phyloP scores from a whole-genome alignment of 1,140 invertebrate species.

The Capitella teleta region DNA sequence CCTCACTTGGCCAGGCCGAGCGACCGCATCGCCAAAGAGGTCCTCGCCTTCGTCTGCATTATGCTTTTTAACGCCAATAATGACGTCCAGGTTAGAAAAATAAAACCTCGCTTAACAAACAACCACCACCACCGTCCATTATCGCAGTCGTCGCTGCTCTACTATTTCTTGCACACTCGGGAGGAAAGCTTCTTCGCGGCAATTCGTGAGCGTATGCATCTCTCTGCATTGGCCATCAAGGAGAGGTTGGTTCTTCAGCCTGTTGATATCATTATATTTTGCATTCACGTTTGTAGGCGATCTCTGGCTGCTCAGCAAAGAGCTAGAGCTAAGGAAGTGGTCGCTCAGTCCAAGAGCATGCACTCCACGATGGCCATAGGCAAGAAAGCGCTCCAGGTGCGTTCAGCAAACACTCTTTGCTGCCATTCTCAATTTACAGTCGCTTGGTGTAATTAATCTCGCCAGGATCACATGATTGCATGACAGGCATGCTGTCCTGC shows the following conservation, averaged over 20 bases:
- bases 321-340: conserved; percentile 10
- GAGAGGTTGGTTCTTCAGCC: conserved; percentile 4
- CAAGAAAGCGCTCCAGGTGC: conserved; percentile 30
- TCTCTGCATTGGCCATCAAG: conserved; percentile 28
- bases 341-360: conserved; percentile 13
- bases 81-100: conserved; percentile 30
- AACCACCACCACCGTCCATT: not conserved
- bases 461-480: no score
- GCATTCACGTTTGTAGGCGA: conserved; percentile 6
- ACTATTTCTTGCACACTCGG: conserved; percentile 37
- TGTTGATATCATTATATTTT: not conserved
- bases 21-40: conserved; percentile 34
- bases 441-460: no score
- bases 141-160: conserved; percentile 15
- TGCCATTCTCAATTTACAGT: no score
- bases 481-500: no score
- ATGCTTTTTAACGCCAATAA: conserved; percentile 43
- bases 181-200: conserved; percentile 43
- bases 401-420: no score
- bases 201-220: conserved; percentile 35
- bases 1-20: conserved; percentile 35
- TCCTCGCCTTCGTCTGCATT: conserved; percentile 35
- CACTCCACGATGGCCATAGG: conserved; percentile 30
- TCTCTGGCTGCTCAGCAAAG: conserved; percentile 12
- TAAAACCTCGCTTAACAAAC: not conserved